phyloP scores from a whole-genome alignment of 2,888 invertebrate species.

The Euclidia mi region DNA sequence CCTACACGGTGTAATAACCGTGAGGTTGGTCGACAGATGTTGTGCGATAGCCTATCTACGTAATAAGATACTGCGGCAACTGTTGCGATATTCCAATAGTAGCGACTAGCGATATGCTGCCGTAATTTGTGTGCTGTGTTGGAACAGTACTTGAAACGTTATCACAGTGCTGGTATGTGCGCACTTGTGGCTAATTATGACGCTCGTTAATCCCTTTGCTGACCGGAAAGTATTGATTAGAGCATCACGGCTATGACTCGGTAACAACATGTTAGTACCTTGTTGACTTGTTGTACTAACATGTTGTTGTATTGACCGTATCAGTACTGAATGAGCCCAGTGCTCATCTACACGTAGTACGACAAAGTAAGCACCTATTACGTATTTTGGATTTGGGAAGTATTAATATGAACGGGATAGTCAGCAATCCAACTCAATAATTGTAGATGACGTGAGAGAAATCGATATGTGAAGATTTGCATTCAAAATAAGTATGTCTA shows the following conservation, averaged over 20 bases:
- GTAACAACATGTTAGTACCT: constrained; percentile 8
- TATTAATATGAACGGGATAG: too few species aligned
- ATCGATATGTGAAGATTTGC: too few species aligned
- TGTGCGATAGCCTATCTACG: constrained; percentile 73
- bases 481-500: too few species aligned
- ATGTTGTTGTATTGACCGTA: too few species aligned
- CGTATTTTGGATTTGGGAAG: too few species aligned
- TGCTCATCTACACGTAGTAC: too few species aligned
- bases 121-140: constrained; percentile 51
- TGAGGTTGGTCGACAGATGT: constrained; percentile 74
- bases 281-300: too few species aligned
- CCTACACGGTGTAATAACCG: constrained; percentile 40
- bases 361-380: too few species aligned
- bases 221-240: constrained; percentile 40
- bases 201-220: constrained; percentile 39
- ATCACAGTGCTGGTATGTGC: constrained; percentile 45
- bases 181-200: constrained; percentile 41
- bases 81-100: constrained; percentile 48
- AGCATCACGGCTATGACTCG: constrained; percentile 12
- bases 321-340: too few species aligned
- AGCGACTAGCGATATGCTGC: constrained; percentile 38
- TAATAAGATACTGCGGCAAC: constrained; percentile 77
- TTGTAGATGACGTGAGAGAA: too few species aligned
- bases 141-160: constrained; percentile 53
- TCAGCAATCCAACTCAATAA: too few species aligned